A percentile compares a stretch with the other conserved stretches of the same genome.
These are phyloP conservation scores for Coluber constrictor DNA, from an alignment of 2,797 vertebrate species.

Conservation along the genomic window DNA sequence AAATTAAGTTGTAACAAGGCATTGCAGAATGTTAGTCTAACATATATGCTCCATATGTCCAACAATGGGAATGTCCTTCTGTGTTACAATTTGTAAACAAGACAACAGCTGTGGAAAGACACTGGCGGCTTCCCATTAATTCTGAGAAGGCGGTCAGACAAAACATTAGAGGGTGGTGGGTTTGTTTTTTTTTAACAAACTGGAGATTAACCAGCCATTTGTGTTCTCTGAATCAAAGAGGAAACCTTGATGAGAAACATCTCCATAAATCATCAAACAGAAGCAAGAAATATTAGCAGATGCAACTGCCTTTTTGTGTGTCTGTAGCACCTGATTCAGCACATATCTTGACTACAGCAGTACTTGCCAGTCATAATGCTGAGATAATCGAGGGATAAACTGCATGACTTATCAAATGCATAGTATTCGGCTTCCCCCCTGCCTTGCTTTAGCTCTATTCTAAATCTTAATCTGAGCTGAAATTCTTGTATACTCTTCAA, in stretches of 20 bases:
- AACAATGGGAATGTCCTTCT: slow-evolving; percentile 50
- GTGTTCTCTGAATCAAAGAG: slow-evolving; percentile 40
- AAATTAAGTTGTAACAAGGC: slow-evolving; percentile 69
- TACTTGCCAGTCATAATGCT: not conserved
- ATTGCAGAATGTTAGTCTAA: slow-evolving; percentile 62
- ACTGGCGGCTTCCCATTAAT: slow-evolving; percentile 31
- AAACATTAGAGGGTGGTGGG: slow-evolving; percentile 49
- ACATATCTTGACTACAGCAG: not conserved
- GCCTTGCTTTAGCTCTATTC: not conserved
- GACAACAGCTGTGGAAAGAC: slow-evolving; percentile 66
- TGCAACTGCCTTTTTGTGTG: not conserved
- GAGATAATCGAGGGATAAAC: not conserved
- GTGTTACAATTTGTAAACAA: slow-evolving; percentile 67
- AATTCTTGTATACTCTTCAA: not conserved
- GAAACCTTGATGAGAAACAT: slow-evolving; percentile 22
- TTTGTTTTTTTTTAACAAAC: slow-evolving; percentile 8
- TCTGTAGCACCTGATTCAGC: not conserved
- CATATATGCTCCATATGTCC: slow-evolving; percentile 58
- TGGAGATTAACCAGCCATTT: slow-evolving; percentile 42
- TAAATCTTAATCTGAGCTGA: not conserved
- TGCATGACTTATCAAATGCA: not conserved
- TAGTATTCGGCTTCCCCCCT: not conserved
- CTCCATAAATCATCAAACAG: slow-evolving; percentile 1
- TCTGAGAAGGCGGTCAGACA: slow-evolving; percentile 44
- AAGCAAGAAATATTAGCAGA: not conserved